Percentiles rank a stretch among this genome's conserved stretches.
Evolutionary conservation across 2,888 invertebrate genomes (phyloP).

Genomic region (Zygogramma bicolorata): DNA sequence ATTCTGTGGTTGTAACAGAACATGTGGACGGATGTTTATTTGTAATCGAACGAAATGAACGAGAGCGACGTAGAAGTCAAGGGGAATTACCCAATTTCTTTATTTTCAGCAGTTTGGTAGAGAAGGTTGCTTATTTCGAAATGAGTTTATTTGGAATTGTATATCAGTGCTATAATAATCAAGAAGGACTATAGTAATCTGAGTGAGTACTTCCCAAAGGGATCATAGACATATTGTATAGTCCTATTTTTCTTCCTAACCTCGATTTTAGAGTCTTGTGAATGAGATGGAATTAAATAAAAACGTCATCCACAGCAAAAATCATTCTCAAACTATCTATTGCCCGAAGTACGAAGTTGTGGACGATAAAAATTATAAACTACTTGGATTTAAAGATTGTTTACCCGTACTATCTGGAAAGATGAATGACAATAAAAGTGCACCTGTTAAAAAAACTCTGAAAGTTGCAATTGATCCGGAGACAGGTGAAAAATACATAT

Average conservation of each 20-base stretch:
- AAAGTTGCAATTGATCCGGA: conserved; percentile 31
- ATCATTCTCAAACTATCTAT: conserved; percentile 32
- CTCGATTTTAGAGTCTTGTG: conserved; percentile 22
- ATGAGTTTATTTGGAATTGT: no score
- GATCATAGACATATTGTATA: no score
- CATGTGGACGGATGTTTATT: no score
- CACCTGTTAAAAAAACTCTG: conserved; percentile 15
- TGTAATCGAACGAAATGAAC: no score
- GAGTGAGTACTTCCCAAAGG: background rate
- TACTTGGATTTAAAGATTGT: conserved; percentile 34
- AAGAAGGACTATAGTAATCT: background rate
- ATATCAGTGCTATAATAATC: background rate
- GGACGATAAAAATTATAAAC: conserved; percentile 22
- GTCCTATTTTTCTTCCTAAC: background rate
- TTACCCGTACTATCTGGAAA: conserved; percentile 27
- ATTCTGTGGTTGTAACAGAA: no score
- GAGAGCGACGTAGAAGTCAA: conserved; percentile 13
- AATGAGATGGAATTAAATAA: conserved; percentile 37
- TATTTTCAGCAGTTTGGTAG: background rate
- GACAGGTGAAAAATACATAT: conserved; percentile 49
- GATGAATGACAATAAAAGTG: conserved; percentile 6
- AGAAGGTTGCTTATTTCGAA: background rate
- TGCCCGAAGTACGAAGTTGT: conserved; percentile 18
- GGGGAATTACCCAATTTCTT: conserved; percentile 29
- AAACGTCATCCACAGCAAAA: conserved; percentile 25